Base-by-base conservation (phyloP, 92 coral and sea anemone genomes). In the Zoanthus solanderi region DNA sequence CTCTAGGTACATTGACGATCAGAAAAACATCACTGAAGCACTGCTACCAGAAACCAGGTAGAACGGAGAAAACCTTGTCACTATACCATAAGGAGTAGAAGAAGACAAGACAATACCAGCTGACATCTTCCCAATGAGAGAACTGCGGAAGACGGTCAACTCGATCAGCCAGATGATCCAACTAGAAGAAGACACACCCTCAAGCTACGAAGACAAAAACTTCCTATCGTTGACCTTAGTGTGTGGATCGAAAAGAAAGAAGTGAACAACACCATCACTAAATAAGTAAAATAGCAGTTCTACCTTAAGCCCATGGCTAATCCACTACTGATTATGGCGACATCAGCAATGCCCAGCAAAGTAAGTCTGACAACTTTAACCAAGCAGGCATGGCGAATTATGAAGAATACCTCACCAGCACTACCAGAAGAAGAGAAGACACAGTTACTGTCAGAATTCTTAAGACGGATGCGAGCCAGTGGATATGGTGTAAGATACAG, bases 341-440 rank as follows among this genome's bases (percentile, higher is more conserved):
- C 61, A 75, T 75, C 79, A 12, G 79, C 58, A n/a, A 50, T 75
- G 79, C 42, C 42, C 34, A n/a, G 48, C 37, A 75, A 75, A 18
- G 63, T 75, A n/a, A 48, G 46, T 2, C 32, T 29, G 50, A 75
- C 32, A 12, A 4, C 34, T 0, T 31, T 75, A 12, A 73, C 56
- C 57, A 23, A 74, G 30, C 30, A 44, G 31, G 23, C 53, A 72
- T 13, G 29, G 9, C 32, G 16, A 72, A 72, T 10, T 18, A 1
- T 72, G 16, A 32, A n/a, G n/a, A 72, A 34, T 32, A 32, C 17
- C 4, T 72, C 76, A n/a, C 76, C 16, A 32, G 76, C 29, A 32
- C 52, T 72, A 12, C 52, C n/a, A 72, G 50, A 72, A 6, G 76
- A 32, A 32, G 48, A 72, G 6, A 72, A 72, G 76, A 32, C 76